Conservation (phyloP, 1,140 invertebrate genomes). For the Heliconius nattereri region DNA sequence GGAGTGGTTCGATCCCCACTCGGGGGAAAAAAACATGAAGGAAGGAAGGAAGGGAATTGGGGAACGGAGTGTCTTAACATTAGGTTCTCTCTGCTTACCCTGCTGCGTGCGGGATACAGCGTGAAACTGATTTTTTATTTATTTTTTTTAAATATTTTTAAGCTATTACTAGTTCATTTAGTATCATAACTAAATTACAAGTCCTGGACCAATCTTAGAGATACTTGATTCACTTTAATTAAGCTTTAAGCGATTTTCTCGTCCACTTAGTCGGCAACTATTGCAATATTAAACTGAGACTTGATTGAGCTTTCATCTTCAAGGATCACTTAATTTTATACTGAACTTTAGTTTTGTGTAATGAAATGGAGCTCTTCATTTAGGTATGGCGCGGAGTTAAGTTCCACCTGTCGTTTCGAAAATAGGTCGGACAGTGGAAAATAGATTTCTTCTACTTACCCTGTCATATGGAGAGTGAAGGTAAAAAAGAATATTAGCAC, state of each 20-base stretch:
- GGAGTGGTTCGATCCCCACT: no score
- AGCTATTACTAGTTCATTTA: not conserved
- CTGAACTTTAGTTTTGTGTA: not conserved
- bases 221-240: not conserved
- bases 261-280: conserved; percentile 7
- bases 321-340: conserved; percentile 1
- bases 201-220: not conserved
- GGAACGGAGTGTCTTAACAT: not conserved
- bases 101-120: not conserved
- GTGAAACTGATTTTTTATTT: not conserved
- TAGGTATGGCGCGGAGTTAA: no score
- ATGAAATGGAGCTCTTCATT: not conserved
- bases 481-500: no score
- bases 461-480: no score
- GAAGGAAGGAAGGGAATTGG: no score
- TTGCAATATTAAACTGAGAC: conserved; percentile 6
- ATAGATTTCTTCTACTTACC: no score
- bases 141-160: no score
- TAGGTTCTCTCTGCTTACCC: not conserved
- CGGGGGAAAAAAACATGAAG: no score
- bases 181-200: not conserved
- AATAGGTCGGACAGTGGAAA: no score
- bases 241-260: not conserved
- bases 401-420: no score
- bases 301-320: not conserved